phyloP scores from a whole-genome alignment of 2,113 vertebrate species.

The Haemorhous mexicanus region DNA sequence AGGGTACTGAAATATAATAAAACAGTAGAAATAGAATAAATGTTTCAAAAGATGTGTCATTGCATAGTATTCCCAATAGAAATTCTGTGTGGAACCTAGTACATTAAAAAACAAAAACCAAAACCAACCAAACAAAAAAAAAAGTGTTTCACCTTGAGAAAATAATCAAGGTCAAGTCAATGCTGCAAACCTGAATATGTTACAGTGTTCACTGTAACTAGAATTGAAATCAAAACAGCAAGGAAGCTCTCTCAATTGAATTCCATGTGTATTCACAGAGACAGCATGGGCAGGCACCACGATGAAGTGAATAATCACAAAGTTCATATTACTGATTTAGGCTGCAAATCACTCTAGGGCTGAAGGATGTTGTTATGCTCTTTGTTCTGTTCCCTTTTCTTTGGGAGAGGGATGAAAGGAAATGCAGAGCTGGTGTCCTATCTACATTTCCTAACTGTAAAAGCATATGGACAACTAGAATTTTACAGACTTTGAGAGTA shows the following conservation, averaged over 20 bases:
- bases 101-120: neutral
- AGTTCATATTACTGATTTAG: neutral
- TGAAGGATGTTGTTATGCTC: neutral
- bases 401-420: neutral
- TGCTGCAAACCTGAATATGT: neutral
- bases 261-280: neutral
- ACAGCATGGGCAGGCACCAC: neutral
- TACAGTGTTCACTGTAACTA: neutral
- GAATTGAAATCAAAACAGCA: constrained; percentile 46
- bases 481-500: neutral
- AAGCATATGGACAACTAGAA: neutral
- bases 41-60: neutral
- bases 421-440: neutral
- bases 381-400: neutral
- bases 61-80: neutral
- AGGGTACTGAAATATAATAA: neutral
- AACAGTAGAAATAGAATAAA: neutral
- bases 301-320: neutral
- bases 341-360: neutral
- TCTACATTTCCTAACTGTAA: neutral
- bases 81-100: neutral
- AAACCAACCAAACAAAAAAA: neutral
- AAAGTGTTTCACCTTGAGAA: neutral
- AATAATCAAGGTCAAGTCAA: constrained; percentile 30
- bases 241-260: neutral